Conservation (phyloP, 2,888 invertebrate species). For the Ryuthela nishihirai region DNA sequence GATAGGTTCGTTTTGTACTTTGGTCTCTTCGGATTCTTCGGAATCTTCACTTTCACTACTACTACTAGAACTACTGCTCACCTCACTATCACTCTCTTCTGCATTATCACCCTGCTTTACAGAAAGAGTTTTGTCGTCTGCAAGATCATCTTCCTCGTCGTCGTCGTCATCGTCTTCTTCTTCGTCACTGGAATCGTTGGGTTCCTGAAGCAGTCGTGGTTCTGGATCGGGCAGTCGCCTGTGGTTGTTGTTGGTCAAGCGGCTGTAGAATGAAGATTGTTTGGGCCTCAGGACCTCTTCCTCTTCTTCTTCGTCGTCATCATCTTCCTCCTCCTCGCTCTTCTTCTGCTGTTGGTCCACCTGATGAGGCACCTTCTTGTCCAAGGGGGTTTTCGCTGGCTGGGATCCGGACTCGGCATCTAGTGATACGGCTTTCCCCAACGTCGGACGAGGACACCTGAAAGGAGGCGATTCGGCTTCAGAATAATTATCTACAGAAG, state of each 20-base stretch:
- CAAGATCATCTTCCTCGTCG: constrained; percentile 24
- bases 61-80: constrained; percentile 6
- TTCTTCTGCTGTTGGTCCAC: constrained; percentile 17
- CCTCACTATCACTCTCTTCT: constrained; percentile 10
- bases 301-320: constrained; percentile 16
- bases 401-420: constrained; percentile 11
- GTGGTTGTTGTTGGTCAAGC: no score
- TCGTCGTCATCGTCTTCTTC: constrained; percentile 29
- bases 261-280: constrained; percentile 31
- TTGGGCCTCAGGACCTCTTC: constrained; percentile 12
- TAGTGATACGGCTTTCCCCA: constrained; percentile 42
- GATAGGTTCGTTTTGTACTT: no score
- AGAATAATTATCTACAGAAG: background rate
- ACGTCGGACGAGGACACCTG: constrained; percentile 40
- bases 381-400: constrained; percentile 21
- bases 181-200: constrained; percentile 21
- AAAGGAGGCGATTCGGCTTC: no score
- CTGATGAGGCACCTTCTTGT: constrained; percentile 23
- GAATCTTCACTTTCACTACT: constrained; percentile 22
- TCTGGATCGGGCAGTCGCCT: constrained; percentile 32
- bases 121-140: constrained; percentile 13
- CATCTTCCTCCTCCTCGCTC: constrained; percentile 17
- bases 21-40: no score
- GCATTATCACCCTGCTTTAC: background rate
- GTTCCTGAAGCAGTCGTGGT: constrained; percentile 26